Evolutionary conservation across 2,113 vertebrate genomes (phyloP), one percentile per base, ranked within the genome.

Genomic region (Cairina moschata): DNA sequence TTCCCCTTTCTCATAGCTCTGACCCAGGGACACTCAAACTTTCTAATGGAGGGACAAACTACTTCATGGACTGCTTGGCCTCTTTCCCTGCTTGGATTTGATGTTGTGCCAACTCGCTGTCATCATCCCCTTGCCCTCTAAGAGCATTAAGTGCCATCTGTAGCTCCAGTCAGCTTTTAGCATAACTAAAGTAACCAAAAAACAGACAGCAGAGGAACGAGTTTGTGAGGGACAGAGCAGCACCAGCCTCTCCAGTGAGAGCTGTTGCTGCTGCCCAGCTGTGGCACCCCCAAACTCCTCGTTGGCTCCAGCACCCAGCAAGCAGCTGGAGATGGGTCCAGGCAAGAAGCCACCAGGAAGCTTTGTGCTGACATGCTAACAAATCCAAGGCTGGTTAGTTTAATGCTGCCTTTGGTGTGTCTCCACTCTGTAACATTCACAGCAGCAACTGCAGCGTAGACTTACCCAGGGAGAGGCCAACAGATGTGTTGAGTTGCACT

Each of bases 351-450:
- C 86, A 74, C 68, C 55, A 13, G 11, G 4, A 4, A 71, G 80
- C 60, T 88, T 62, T 77, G 63, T 77, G 86, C 75, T 93, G 90
- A 28, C 46, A 23, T 0, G 20, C 76, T 72, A 78, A 93, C 95
- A 97, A 97, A 95, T 97, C 92, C 92, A 92, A 52, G 59, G 81
- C 91, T 96, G 86, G 92, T 95, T 95, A 93, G 80, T 89, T 95
- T 94, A 95, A 82, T 48, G 86, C 69, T 84, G 83, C 86, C 71
- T 92, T 63, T 92, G 86, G 88, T 91, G 76, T 50, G 31, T 59
- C 86, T 95, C 83, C 46, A 77, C 68, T 69, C 90, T 62, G 78
- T 86, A 97, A 93, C 73, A 38, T 32, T 94, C 96, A 72, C 94
- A 94, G 89, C 92, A 96, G 83, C 66, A 52, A 77, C 65, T 63